phyloP scores from a whole-genome alignment of 2,888 invertebrate genomes.

The Trichogramma dendrolimi region DNA sequence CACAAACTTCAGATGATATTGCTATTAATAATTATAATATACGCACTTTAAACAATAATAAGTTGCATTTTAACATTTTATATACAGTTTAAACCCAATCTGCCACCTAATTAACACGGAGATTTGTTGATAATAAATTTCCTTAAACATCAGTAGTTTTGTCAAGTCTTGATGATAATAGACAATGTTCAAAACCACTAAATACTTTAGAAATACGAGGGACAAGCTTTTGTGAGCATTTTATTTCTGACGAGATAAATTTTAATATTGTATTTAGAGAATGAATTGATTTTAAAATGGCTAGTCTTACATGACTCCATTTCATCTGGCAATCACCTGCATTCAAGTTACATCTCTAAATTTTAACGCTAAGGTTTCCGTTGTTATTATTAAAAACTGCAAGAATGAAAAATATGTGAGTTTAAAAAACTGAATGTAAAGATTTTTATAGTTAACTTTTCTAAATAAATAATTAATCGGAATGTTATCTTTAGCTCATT shows the following conservation, averaged over 20 bases:
- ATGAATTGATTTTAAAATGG: constrained; percentile 42
- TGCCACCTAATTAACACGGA: constrained; percentile 44
- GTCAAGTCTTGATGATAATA: constrained; percentile 15
- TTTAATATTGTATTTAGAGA: constrained; percentile 46
- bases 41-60: constrained; percentile 22
- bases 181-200: constrained; percentile 24
- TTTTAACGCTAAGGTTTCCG: constrained; percentile 38
- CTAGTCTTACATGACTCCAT: constrained; percentile 45
- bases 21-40: constrained; percentile 26
- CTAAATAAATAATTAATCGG: too few relatives aligned
- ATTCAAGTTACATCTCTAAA: constrained; percentile 34
- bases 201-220: constrained; percentile 36
- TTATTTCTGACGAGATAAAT: constrained; percentile 41
- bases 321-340: constrained; percentile 42
- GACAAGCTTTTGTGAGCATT: constrained; percentile 43
- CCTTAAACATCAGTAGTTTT: constrained; percentile 28
- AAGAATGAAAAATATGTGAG: background rate
- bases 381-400: constrained; percentile 1
- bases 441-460: too few relatives aligned
- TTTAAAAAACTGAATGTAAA: too few relatives aligned
- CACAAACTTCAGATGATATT: constrained; percentile 20
- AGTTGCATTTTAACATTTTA: constrained; percentile 24
- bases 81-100: constrained; percentile 39
- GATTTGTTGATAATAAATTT: constrained; percentile 46
- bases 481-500: too few relatives aligned